phyloP scores from a whole-genome alignment of 2,888 invertebrate genomes.

The Drosophila fungiperda region DNA sequence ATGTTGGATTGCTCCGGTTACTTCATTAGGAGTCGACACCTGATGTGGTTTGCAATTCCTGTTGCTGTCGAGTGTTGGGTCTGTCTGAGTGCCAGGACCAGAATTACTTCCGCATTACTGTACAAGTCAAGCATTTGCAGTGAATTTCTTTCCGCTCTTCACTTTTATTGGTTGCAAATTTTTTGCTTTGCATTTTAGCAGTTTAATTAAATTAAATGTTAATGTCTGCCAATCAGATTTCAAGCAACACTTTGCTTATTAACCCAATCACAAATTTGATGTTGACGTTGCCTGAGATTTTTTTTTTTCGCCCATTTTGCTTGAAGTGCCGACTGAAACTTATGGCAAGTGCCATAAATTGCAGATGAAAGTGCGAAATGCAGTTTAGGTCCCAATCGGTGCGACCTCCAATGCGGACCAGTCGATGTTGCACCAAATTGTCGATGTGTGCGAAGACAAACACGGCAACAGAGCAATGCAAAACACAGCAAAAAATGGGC shows the following conservation, averaged over 20 bases:
- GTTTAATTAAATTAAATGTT: constrained; percentile 78
- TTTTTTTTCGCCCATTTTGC: constrained; percentile 6
- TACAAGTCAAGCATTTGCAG: constrained; percentile 18
- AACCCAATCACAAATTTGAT: constrained; percentile 46
- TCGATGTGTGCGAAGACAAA: constrained; percentile 57
- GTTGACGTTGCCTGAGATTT: constrained; percentile 14
- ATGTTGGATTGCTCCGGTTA: constrained; percentile 22
- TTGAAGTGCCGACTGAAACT: constrained; percentile 59
- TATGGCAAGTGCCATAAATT: constrained; percentile 48
- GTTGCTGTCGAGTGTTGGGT: constrained; percentile 6
- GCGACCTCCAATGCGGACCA: constrained; percentile 24
- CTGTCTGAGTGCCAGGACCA: constrained; percentile 41
- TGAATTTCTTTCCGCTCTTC: constrained; percentile 13
- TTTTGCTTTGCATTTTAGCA: constrained; percentile 61
- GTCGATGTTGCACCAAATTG: constrained; percentile 42
- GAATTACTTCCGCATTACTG: constrained; percentile 74
- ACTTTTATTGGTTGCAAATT: constrained; percentile 19
- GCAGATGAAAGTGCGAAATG: constrained; percentile 45
- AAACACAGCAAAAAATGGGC: constrained; percentile 34
- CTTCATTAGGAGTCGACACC: constrained; percentile 55
- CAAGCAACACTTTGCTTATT: constrained; percentile 19
- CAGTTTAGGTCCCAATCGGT: constrained; percentile 32
- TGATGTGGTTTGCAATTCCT: constrained; percentile 31
- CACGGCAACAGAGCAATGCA: constrained; percentile 13
- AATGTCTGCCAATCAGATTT: background rate